Conservation (phyloP, 2,113 vertebrate species). For the Gallinago undulata region DNA sequence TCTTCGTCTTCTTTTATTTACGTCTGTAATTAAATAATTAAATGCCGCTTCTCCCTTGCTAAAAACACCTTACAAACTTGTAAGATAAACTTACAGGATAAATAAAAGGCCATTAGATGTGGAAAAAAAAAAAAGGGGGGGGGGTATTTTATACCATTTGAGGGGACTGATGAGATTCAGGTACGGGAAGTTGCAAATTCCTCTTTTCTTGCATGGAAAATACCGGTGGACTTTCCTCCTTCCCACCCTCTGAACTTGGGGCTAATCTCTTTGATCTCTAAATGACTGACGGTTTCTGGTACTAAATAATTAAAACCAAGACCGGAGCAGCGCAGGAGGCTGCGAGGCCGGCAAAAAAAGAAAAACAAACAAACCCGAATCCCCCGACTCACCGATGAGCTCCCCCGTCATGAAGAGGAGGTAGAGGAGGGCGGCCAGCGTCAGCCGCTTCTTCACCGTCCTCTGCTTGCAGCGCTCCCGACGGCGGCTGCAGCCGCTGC, state of each 20-base stretch:
- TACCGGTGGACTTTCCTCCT: background rate
- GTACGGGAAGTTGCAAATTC: background rate
- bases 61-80: background rate
- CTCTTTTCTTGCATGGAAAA: background rate
- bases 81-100: background rate
- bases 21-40: too few relatives aligned
- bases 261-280: background rate
- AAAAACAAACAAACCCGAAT: background rate
- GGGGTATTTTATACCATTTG: fast-evolving
- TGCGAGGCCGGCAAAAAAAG: background rate
- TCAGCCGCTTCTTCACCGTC: constrained; percentile 83
- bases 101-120: background rate
- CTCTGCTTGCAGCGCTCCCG: constrained; percentile 77
- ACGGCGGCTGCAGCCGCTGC: constrained; percentile 79
- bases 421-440: constrained; percentile 86
- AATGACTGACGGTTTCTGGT: background rate
- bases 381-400: constrained; percentile 85
- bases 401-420: constrained; percentile 93
- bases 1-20: background rate
- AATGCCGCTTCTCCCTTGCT: background rate
- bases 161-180: background rate
- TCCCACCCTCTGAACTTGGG: background rate
- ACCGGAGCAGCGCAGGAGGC: background rate
- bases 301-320: background rate
- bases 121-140: background rate